Evolutionary conservation across 92 coral and sea anemone species (phyloP), one percentile per base, ranked within the genome.

Genomic region (Umimayanthus chanpuru): DNA sequence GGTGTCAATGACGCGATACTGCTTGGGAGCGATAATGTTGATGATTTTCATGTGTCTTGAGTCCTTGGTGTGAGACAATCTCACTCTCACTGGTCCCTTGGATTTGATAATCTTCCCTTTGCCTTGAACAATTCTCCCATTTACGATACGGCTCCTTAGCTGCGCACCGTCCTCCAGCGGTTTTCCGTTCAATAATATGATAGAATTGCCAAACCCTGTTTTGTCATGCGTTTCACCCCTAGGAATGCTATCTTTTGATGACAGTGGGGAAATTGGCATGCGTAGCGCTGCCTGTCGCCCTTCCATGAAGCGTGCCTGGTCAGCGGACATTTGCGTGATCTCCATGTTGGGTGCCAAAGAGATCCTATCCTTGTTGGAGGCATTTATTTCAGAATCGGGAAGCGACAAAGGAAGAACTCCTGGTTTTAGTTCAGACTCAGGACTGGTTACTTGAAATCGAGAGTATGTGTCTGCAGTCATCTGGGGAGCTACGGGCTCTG

Each of bases 41-140:
- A 97, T 93, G 58, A 97, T 89, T 84, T 97, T 97, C 29, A 89
- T 82, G 56, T 91, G 95, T 55, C 91, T 93, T 30, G 87, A 90
- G 68, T 95, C 99, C 85, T 89, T 93, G n/a, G 98, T 95, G 73
- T 95, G 96, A 14, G 99, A 91, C 21, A 97, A 88, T 79, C 91
- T 94, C 6, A 97, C 96, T 65, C 85, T 90, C 78, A 97, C 91
- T 21, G 99, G 97, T 26, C 98, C 99, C 85, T 97, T 97, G 5
- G 99, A 97, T 90, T 93, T 96, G 70, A 97, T 94, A 21, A 92
- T 32, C 55, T 97, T 97, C 41, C 98, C 99, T 89, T 89, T 92
- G 26, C 99, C 99, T 88, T 89, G 89, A 9, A 97, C 76, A 30
- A 95, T 72, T 78, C 86, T 91, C 25, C 99, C 99, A 82, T 95